Evolutionary conservation across 2,113 vertebrate genomes (phyloP), one percentile per base, ranked within the genome.

Genomic region (Ammospiza nelsoni): DNA sequence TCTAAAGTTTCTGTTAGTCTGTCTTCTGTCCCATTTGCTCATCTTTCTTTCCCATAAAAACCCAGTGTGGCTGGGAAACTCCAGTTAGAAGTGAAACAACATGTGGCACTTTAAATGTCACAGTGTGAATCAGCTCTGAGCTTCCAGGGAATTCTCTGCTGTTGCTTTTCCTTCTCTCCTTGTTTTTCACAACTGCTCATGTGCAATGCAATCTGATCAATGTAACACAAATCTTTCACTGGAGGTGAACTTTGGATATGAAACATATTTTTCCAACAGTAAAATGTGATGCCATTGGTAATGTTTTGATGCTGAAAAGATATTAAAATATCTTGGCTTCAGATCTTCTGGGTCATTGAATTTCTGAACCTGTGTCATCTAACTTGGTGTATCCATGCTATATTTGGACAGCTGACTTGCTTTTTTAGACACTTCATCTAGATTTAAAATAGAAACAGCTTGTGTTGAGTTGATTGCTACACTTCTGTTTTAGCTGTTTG

Each of bases 361-460:
- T 91, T 85, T 65, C n/a, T 77, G 57, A 87, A 87, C 77, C 44
- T 87, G 91, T 91, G 77, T 89, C 61, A 27, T 87, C 65, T 59
- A 59, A 48, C 33, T 61, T 44, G 20, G 24, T 65, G 41, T 48
- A 14, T 54, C 52, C 5, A 3, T 48, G 52, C 80, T 96, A 17
- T 95, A 37, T 96, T 95, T 87, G 69, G 83, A 46, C 89, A 90
- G 57, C 89, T 91, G 62, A 61, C 48, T 86, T 75, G 73, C 33
- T 49, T 28, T 86, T 94, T 93, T 43, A 89, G 62, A 37, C n/a
- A 41, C 57, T 25, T 66, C 29, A 13, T 82, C 76, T 75, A 83
- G 91, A 51, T 81, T 78, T 75, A 68, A 89, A 83, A 48, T 78
- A 27, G 71, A 73, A 87, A 12, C 87, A 61, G 49, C 81, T 72